phyloP scores from a whole-genome alignment of 2,888 invertebrate genomes.

The Ischnus inquisitorius region DNA sequence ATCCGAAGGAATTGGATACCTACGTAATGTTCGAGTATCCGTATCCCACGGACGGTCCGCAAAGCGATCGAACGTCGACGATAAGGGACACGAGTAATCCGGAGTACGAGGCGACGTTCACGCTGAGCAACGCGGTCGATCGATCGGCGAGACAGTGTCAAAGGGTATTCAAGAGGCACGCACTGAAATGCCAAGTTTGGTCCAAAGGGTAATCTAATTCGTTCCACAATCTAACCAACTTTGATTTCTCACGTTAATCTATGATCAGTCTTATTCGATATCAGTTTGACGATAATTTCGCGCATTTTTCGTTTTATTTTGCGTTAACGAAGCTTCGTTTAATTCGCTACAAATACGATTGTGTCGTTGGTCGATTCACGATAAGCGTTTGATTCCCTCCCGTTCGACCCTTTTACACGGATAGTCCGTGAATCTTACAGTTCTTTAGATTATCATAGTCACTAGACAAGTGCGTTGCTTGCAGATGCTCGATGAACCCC shows the following conservation, averaged over 20 bases:
- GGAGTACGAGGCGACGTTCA: slow-evolving; percentile 93
- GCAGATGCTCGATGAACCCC: slow-evolving; percentile 85
- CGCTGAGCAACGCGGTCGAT: slow-evolving; percentile 90
- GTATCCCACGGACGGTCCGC: slow-evolving; percentile 92
- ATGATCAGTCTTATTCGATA: slow-evolving; percentile 39
- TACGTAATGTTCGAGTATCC: slow-evolving; percentile 98
- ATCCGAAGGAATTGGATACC: slow-evolving; percentile 96
- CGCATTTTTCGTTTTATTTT: slow-evolving; percentile 27
- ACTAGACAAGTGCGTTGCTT: slow-evolving; percentile 84
- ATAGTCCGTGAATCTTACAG: slow-evolving; percentile 1
- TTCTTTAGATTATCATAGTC: slow-evolving; percentile 74
- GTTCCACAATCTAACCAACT: slow-evolving; percentile 48
- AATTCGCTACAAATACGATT: slow-evolving; percentile 8
- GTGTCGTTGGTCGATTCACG: slow-evolving; percentile 24
- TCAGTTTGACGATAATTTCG: slow-evolving; percentile 40
- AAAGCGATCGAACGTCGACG: slow-evolving; percentile 91
- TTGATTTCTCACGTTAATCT: slow-evolving; percentile 45
- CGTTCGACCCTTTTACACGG: background rate
- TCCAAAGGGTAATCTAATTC: slow-evolving; percentile 93
- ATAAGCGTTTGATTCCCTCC: background rate
- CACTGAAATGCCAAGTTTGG: slow-evolving; percentile 96
- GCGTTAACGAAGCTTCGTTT: slow-evolving; percentile 35
- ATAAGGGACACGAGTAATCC: slow-evolving; percentile 96
- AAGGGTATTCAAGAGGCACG: slow-evolving; percentile 95
- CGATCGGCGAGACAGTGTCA: slow-evolving; percentile 93